Evolutionary conservation across 2,888 invertebrate genomes (phyloP), one percentile per base, ranked within the genome.

Genomic region (Ophonus ardosiacus): DNA sequence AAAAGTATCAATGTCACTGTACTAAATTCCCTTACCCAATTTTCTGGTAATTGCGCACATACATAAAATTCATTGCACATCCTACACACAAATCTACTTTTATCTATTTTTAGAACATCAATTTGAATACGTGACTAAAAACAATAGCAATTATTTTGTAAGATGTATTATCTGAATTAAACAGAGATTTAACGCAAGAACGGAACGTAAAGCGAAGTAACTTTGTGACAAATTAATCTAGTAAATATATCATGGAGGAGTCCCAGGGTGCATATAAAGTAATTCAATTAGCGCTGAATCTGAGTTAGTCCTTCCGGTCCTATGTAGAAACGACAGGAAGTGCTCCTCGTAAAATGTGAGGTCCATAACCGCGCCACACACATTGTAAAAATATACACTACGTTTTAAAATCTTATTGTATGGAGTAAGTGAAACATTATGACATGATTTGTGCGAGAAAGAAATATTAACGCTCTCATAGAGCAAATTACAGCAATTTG

Each of bases 261-360:
- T 59, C 59, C 17, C 59, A 15, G 59, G 59, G 15, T 63, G 63
- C 31, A 63, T 63, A 63, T 63, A 21, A 24, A 63, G 21, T 63
- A 63, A 63, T 63, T 24, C 21, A 63, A 63, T 63, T 63, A 63
- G 63, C 21, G 17, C 13, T 24, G 21, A 24, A 24, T 63, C 24
- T 63, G 63, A 63, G 31, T 63, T 63, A 63, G 63, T 15, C 40
- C 40, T 81, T 81, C 81, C 81, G 81, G 81, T 81, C 51, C 51
- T 68, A 8, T 68, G 68, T 68, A 65, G 68, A 51, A 10, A 15
- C 38, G 68, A 71, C 82, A 82, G 82, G 82, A 71, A 68, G 31
- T 59, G 38, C 38, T 15, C 31, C 81, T 81, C 81, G 81, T 81
- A 81, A 81, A 81, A 68, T 68, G 51, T 51, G 31, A 68, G 56